Evolutionary conservation across 2,888 invertebrate genomes (phyloP).

Genomic region (Cephus rjabovi): DNA sequence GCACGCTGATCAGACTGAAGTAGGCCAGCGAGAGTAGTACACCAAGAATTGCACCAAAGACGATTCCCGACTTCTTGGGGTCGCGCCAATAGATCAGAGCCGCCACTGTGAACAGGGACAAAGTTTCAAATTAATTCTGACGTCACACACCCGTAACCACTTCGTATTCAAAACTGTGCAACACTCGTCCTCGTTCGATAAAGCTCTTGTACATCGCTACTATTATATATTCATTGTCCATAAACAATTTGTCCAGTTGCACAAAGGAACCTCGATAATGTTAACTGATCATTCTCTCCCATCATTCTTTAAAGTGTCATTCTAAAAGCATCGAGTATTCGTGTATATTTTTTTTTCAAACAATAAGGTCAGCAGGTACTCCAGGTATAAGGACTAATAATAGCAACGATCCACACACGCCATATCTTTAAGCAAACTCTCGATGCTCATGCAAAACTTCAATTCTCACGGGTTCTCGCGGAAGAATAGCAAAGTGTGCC

Average conservation of each 20-base stretch:
- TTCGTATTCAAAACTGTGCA: neutral
- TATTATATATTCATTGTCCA: neutral
- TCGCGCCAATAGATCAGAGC: conserved; percentile 98
- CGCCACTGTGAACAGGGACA: conserved; percentile 75
- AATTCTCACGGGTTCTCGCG: neutral
- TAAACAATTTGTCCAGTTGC: neutral
- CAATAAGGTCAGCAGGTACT: neutral
- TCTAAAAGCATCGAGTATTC: neutral
- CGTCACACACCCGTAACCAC: neutral
- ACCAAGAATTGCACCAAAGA: conserved; percentile 90
- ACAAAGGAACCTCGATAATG: neutral
- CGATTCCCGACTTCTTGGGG: conserved; percentile 93
- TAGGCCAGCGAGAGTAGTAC: conserved; percentile 93
- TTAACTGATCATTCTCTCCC: neutral
- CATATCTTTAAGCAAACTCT: neutral
- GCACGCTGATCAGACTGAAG: conserved; percentile 95
- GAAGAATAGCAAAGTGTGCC: neutral
- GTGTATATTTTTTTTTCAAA: neutral
- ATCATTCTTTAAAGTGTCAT: neutral
- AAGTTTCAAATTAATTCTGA: neutral
- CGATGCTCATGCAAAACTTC: neutral
- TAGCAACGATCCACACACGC: neutral
- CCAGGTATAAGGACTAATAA: neutral
- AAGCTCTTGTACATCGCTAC: neutral
- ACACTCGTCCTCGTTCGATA: neutral